A percentile compares a stretch with the other conserved stretches of the same genome.
Conservation (phyloP, 2,888 invertebrate species). For the Morinoia aosen region DNA sequence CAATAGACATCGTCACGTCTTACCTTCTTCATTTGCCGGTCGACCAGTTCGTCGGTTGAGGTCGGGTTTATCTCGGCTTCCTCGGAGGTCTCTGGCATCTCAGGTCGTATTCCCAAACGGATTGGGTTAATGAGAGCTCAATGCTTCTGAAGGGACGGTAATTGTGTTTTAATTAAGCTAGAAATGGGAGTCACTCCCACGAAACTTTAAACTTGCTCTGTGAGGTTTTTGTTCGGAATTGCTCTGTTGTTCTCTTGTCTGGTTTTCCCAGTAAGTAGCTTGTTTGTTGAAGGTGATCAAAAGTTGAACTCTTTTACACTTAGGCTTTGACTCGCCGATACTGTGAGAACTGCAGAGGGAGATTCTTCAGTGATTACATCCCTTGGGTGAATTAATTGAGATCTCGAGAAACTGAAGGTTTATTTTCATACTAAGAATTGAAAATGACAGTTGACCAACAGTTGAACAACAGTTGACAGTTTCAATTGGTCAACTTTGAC, state of each 20-base stretch:
- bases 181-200: not conserved
- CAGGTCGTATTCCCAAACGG: not conserved
- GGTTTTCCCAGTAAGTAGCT: not conserved
- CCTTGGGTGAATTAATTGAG: too few relatives aligned
- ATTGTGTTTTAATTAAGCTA: not conserved
- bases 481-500: too few relatives aligned
- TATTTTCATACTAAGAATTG: too few relatives aligned
- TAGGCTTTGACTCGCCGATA: not conserved
- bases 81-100: not conserved
- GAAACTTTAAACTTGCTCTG: not conserved
- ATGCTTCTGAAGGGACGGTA: not conserved
- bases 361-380: too few relatives aligned
- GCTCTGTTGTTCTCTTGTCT: not conserved
- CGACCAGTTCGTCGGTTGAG: not conserved
- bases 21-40: slow-evolving; percentile 8
- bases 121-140: not conserved
- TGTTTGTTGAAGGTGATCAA: not conserved
- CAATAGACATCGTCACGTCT: not conserved
- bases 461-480: too few relatives aligned
- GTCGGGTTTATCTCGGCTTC: not conserved
- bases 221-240: not conserved
- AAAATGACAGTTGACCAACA: too few relatives aligned
- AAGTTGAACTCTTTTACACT: not conserved
- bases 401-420: too few relatives aligned
- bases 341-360: not conserved